Base-by-base conservation (phyloP, 2,888 invertebrate genomes). In the Drosophila subsilvestris region DNA sequence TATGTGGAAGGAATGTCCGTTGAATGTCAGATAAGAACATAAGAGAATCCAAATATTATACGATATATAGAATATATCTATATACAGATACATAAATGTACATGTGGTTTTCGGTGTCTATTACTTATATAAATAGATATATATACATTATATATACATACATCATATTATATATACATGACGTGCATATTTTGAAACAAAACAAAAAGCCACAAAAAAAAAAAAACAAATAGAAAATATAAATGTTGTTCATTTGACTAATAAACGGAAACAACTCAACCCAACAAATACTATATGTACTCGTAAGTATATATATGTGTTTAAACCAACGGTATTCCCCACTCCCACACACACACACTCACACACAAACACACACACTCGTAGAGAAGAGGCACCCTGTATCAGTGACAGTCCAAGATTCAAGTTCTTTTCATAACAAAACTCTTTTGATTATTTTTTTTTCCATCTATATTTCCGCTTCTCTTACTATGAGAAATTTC, bases 21-120 rank as follows among this genome's bases (percentile, higher is more conserved):
- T 37, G 37, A n/a, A n/a, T 37, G 37, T 37, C 37, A 14, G 37
- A n/a, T 37, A n/a, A 1, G 7, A 59, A 56, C 60, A 62, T 51
- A 54, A 74, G 43, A 59, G 17, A 63, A 63, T 48, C 63, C 54
- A 70, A 75, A 63, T 76, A 75, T 66, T 58, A 76, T 69, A 65
- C 60, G 66, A 69, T 58, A 75, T 67, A 82, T 74, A 63, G 67
- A 77, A 74, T 62, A 79, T 68, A 78, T 79, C 72, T 74, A 80
- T 82, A 75, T 84, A 87, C 73, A 86, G 56, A 79, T 74, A 70
- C 62, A 76, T 76, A 75, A 75, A 81, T 88, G 80, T 88, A 81
- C 73, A 86, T 86, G 90, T 90, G 89, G 89, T 89, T 90, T 85
- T 87, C 77, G 83, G 86, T 87, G 87, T 87, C 87, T 87, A 87